A percentile compares a stretch with the other conserved stretches of the same genome.
Evolutionary conservation across 2,888 invertebrate species (phyloP).

Genomic region (Nephrocerus scutellatus): DNA sequence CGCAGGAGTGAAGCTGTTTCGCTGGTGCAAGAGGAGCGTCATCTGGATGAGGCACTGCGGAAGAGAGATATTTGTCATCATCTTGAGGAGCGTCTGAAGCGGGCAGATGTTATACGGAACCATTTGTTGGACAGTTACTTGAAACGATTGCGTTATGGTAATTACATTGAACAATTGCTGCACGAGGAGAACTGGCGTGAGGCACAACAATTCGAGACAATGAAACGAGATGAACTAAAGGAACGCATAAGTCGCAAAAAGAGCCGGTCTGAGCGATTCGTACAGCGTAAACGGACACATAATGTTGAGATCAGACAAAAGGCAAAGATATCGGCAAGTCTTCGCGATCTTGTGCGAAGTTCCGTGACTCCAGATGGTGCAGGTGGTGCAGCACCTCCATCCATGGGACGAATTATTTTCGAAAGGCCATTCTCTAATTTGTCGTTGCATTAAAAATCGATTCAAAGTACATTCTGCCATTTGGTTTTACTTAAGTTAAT

Average conservation of each 20-base stretch:
- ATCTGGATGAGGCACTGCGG: slow-evolving; percentile 38
- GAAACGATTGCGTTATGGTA: slow-evolving; percentile 40
- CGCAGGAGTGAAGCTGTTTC: slow-evolving; percentile 39
- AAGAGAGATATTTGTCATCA: slow-evolving; percentile 40
- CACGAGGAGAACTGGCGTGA: slow-evolving; percentile 45
- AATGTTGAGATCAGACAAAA: slow-evolving; percentile 38
- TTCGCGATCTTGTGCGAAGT: slow-evolving; percentile 42
- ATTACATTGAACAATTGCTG: slow-evolving; percentile 40
- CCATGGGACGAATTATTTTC: slow-evolving; percentile 29
- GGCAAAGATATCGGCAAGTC: slow-evolving; percentile 44
- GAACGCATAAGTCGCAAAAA: slow-evolving; percentile 39
- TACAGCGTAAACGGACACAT: slow-evolving; percentile 34
- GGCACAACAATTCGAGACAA: slow-evolving; percentile 33
- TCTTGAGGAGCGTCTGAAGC: slow-evolving; percentile 37
- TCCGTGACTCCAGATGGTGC: slow-evolving; percentile 42
- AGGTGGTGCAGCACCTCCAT: too few relatives aligned
- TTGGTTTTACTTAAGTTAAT: too few relatives aligned
- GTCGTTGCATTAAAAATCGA: slow-evolving; percentile 6
- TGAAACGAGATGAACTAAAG: slow-evolving; percentile 36
- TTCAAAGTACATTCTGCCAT: too few relatives aligned
- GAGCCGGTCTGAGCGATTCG: slow-evolving; percentile 37
- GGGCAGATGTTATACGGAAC: slow-evolving; percentile 38
- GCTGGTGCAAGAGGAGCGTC: slow-evolving; percentile 39
- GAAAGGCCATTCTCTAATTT: slow-evolving; percentile 18
- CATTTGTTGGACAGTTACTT: slow-evolving; percentile 38